Evolutionary conservation across 2,113 vertebrate genomes (phyloP).

Genomic region (Leucosticte australis): DNA sequence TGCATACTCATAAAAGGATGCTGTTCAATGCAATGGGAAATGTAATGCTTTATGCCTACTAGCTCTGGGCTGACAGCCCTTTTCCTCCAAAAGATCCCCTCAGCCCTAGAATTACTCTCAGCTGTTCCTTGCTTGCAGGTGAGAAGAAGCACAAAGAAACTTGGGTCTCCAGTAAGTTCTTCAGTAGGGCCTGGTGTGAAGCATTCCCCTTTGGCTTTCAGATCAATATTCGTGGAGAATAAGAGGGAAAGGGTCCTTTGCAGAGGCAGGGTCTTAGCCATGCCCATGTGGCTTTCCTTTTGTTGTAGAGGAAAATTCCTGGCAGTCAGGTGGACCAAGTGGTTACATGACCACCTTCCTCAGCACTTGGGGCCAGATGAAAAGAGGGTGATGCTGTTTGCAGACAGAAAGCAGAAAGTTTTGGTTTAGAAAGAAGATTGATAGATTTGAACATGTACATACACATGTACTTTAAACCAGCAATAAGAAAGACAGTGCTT

Average conservation of each 20-base stretch:
- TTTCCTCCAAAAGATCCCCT: not conserved
- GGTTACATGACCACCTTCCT: not conserved
- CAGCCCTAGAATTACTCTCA: not conserved
- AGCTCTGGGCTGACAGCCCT: not conserved
- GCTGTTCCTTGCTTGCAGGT: not conserved
- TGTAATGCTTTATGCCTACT: not conserved
- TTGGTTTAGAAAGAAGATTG: not conserved
- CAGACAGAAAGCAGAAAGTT: not conserved
- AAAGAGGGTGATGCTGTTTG: not conserved
- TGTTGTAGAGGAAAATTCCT: not conserved
- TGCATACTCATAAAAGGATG: not conserved
- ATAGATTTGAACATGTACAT: not conserved
- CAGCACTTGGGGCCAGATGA: fast-evolving
- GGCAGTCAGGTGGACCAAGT: not conserved
- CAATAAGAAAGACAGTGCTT: not conserved
- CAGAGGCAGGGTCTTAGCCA: not conserved
- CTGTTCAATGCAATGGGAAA: not conserved
- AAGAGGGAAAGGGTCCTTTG: not conserved
- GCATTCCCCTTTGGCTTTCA: not conserved
- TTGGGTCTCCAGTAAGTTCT: not conserved
- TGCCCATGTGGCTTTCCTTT: not conserved
- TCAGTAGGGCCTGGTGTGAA: not conserved
- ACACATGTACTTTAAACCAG: not conserved
- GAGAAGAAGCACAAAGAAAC: not conserved
- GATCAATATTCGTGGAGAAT: not conserved